Conservation (phyloP, 1,140 invertebrate genomes). For the Drosophila prosaltans region DNA sequence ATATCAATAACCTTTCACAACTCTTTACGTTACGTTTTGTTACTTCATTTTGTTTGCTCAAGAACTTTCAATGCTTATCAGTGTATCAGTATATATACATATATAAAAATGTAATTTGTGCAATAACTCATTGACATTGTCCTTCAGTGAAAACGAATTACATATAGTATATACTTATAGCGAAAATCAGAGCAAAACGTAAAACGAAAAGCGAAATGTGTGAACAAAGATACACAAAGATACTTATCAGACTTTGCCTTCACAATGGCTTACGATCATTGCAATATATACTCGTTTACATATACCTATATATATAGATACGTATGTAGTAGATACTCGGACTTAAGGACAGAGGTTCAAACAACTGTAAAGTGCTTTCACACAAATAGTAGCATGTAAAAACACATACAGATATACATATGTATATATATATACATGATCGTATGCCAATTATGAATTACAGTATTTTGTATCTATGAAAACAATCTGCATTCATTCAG, state of each 20-base stretch:
- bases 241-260: conserved; percentile 13
- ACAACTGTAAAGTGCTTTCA: conserved; percentile 61
- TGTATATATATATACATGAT: not conserved
- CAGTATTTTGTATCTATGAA: conserved; percentile 1
- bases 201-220: conserved; percentile 50
- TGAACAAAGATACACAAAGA: conserved; percentile 62
- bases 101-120: conserved; percentile 31
- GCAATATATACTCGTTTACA: conserved; percentile 9
- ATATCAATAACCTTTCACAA: conserved; percentile 6
- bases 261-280: conserved; percentile 37
- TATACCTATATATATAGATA: conserved; percentile 35
- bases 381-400: not conserved
- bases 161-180: not conserved
- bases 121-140: conserved; percentile 74
- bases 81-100: conserved; percentile 5
- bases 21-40: not conserved
- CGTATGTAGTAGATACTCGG: not conserved
- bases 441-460: conserved; percentile 14
- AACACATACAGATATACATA: too few species aligned
- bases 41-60: not conserved
- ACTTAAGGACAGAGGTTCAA: conserved; percentile 78
- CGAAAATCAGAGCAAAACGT: conserved; percentile 36
- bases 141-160: conserved; percentile 59
- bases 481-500: not conserved
- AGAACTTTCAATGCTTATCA: conserved; percentile 3